phyloP scores from a whole-genome alignment of 2,888 invertebrate species.

The Euplexia lucipara region DNA sequence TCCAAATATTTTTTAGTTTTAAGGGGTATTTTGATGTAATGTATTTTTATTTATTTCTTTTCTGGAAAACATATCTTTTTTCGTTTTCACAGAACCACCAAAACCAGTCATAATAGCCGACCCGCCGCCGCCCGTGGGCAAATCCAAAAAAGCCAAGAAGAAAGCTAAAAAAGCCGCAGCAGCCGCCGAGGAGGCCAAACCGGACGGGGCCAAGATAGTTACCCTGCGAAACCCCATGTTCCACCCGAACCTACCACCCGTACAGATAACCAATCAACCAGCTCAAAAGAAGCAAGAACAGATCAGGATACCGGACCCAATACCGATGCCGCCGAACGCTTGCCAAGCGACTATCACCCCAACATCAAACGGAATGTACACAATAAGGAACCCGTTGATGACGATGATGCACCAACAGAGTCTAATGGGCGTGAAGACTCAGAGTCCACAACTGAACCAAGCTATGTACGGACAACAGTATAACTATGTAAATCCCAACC shows the following conservation, averaged over 20 bases:
- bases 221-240: constrained; percentile 95
- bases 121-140: constrained; percentile 71
- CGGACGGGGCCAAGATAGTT: constrained; percentile 92
- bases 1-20: too few species aligned
- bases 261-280: constrained; percentile 76
- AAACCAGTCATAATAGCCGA: constrained; percentile 79
- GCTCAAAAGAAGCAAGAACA: constrained; percentile 78
- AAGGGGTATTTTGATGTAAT: too few species aligned
- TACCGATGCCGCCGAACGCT: constrained; percentile 87
- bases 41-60: too few species aligned
- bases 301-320: constrained; percentile 85
- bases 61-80: too few species aligned
- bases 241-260: constrained; percentile 89
- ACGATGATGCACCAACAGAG: constrained; percentile 88
- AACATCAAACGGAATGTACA: constrained; percentile 94
- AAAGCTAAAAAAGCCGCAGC: constrained; percentile 86
- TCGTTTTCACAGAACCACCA: constrained; percentile 75
- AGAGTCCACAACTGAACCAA: constrained; percentile 71
- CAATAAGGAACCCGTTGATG: constrained; percentile 94
- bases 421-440: constrained; percentile 76
- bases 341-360: constrained; percentile 90
- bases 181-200: constrained; percentile 75
- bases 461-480: constrained; percentile 76
- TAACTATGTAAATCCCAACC: constrained; percentile 80
- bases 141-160: constrained; percentile 89